Percentiles rank a stretch among this genome's conserved stretches.
phyloP scores from a whole-genome alignment of 2,797 vertebrate genomes.

The Myiotriccus ornatus region DNA sequence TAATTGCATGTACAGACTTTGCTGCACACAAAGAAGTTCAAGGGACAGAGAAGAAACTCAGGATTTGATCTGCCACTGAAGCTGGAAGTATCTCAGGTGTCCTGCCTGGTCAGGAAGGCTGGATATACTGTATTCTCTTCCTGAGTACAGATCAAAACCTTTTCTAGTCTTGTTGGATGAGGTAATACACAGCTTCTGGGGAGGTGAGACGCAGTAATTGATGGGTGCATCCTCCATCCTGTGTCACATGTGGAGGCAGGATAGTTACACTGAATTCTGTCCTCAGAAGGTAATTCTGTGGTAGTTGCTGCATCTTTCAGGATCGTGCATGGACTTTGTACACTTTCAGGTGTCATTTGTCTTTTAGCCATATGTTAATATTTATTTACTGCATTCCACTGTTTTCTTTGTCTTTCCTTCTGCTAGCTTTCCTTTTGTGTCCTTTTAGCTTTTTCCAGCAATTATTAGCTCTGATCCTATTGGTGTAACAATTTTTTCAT shows the following conservation, averaged over 20 bases:
- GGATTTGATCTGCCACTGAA: not conserved
- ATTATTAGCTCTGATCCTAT: not conserved
- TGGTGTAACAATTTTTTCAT: not conserved
- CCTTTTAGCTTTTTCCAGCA: not conserved
- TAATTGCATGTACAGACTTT: not conserved
- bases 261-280: not conserved
- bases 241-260: not conserved
- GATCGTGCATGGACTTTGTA: accelerated
- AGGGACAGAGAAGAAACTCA: not conserved
- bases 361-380: not conserved
- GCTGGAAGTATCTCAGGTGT: not conserved
- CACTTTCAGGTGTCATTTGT: not conserved
- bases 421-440: not conserved
- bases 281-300: not conserved
- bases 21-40: not conserved
- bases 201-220: not conserved
- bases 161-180: not conserved
- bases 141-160: not conserved
- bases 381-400: not conserved
- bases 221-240: not conserved
- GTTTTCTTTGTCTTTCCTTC: not conserved
- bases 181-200: not conserved
- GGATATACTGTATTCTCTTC: not conserved
- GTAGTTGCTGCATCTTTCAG: not conserved
- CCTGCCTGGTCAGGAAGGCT: not conserved